phyloP scores from a whole-genome alignment of 2,888 invertebrate species.

The Trisateles emortualis region DNA sequence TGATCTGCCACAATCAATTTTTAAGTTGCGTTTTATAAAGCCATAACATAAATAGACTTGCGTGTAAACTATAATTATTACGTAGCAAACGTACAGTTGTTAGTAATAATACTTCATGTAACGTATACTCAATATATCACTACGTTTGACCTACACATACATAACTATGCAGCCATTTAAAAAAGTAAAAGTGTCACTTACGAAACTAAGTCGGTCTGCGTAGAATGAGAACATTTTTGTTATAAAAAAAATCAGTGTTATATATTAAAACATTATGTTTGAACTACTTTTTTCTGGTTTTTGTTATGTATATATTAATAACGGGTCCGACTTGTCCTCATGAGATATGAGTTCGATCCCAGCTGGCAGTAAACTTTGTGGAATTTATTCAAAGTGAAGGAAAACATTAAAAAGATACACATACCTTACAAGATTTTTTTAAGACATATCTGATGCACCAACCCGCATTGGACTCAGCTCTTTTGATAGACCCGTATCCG shows the following conservation, averaged over 20 bases:
- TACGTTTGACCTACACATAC: conserved; percentile 10
- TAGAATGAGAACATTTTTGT: conserved; percentile 44
- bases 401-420: too few species aligned
- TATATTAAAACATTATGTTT: conserved; percentile 45
- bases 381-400: too few species aligned
- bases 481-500: too few species aligned
- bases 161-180: conserved; percentile 19
- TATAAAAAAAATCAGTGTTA: conserved; percentile 39
- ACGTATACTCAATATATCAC: conserved; percentile 22
- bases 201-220: conserved; percentile 53
- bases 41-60: not conserved
- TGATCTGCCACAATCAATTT: not conserved
- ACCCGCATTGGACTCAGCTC: too few species aligned
- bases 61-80: not conserved
- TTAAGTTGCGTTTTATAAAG: not conserved
- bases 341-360: too few species aligned
- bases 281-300: conserved; percentile 19
- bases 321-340: too few species aligned
- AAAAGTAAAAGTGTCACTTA: conserved; percentile 76
- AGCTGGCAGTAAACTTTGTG: too few species aligned
- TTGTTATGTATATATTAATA: too few species aligned
- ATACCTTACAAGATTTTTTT: too few species aligned
- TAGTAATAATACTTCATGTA: not conserved
- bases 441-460: too few species aligned
- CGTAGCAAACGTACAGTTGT: not conserved